phyloP scores from a whole-genome alignment of 2,888 invertebrate genomes.

The Pyrocoelia pectoralis region DNA sequence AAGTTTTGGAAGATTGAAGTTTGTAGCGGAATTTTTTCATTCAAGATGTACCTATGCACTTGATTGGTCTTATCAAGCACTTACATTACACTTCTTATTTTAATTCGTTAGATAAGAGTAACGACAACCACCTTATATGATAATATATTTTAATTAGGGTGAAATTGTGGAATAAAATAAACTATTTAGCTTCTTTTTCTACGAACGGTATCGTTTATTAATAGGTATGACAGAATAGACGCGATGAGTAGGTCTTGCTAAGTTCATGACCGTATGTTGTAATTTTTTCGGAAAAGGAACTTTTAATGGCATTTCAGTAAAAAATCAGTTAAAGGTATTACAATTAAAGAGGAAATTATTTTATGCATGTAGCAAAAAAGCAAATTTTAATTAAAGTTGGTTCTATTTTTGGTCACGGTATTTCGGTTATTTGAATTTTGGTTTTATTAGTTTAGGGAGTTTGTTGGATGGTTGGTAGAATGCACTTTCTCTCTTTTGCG shows the following conservation, averaged over 20 bases:
- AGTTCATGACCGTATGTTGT: conserved; percentile 20
- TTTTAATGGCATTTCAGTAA: neutral
- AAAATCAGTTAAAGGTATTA: neutral
- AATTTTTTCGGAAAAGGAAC: conserved; percentile 11
- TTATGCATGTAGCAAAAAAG: neutral
- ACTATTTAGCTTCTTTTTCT: too few species aligned
- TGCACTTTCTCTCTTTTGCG: conserved; percentile 19
- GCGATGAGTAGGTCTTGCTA: conserved; percentile 18
- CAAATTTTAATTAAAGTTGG: neutral
- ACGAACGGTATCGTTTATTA: conserved; percentile 19
- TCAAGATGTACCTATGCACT: too few species aligned
- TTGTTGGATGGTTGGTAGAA: conserved; percentile 15
- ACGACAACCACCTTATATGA: too few species aligned
- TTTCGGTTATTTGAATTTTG: conserved; percentile 22
- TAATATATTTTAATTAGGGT: neutral
- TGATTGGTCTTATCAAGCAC: too few species aligned
- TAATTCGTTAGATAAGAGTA: too few species aligned
- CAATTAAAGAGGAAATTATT: neutral
- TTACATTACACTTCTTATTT: too few species aligned
- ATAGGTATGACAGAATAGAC: conserved; percentile 24
- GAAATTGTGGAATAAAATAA: neutral
- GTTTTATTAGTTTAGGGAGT: conserved; percentile 18
- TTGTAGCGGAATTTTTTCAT: too few species aligned
- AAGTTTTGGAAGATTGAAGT: too few species aligned
- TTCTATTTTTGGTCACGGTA: conserved; percentile 24